phyloP scores from a whole-genome alignment of 2,888 invertebrate species.

The Zaprionus obscuricornis region DNA sequence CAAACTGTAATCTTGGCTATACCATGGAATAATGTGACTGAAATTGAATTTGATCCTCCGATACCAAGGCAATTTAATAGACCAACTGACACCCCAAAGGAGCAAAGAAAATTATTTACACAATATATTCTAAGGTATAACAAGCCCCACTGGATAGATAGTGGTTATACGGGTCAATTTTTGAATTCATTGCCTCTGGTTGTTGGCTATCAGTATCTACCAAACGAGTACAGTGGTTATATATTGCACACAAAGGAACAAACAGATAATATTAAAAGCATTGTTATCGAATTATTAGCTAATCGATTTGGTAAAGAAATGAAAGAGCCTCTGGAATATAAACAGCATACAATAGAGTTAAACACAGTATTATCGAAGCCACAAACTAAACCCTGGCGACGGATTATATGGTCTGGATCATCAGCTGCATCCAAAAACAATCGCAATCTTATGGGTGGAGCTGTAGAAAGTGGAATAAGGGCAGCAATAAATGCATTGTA shows the following conservation, averaged over 20 bases:
- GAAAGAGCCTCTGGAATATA: constrained; percentile 60
- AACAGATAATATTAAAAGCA: constrained; percentile 37
- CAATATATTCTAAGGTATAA: constrained; percentile 72
- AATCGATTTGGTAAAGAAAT: constrained; percentile 75
- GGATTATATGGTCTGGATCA: constrained; percentile 81
- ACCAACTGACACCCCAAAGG: background rate
- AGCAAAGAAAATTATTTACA: constrained; percentile 49
- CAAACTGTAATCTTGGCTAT: constrained; percentile 78
- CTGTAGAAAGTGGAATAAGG: constrained; percentile 81
- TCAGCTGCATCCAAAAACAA: constrained; percentile 71
- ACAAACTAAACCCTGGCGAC: constrained; percentile 76
- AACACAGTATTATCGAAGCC: constrained; percentile 59
- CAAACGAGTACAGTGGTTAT: constrained; percentile 62
- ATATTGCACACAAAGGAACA: constrained; percentile 69
- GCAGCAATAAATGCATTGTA: constrained; percentile 80
- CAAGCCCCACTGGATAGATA: constrained; percentile 71
- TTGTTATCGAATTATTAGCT: constrained; percentile 63
- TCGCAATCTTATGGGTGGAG: constrained; percentile 81
- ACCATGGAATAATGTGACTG: constrained; percentile 71
- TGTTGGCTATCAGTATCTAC: constrained; percentile 64
- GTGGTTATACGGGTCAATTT: constrained; percentile 76
- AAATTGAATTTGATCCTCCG: constrained; percentile 70
- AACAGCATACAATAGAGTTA: constrained; percentile 63
- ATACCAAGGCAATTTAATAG: constrained; percentile 62
- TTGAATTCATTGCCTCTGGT: constrained; percentile 64